Evolutionary conservation across 2,113 vertebrate species (phyloP).

Genomic region (Maccullochella peelii): DNA sequence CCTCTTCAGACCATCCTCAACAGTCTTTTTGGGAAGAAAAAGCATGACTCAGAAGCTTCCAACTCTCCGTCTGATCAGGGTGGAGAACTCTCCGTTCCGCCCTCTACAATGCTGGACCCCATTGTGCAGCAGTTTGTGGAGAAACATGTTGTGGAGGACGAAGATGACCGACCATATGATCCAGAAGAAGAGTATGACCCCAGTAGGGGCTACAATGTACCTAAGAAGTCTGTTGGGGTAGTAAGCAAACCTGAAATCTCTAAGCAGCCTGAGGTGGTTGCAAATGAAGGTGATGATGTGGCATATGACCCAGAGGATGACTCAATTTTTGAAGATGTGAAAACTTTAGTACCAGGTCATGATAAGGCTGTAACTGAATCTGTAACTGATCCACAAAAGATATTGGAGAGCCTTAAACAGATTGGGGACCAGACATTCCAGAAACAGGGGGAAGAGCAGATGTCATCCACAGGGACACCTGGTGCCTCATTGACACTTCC

Average conservation of each 20-base stretch:
- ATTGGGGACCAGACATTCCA: constrained; percentile 90
- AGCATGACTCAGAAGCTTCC: constrained; percentile 85
- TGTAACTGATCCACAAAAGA: constrained; percentile 87
- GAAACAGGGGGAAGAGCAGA: constrained; percentile 88
- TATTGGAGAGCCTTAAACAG: constrained; percentile 91
- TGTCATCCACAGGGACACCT: constrained; percentile 78
- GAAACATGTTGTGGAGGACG: constrained; percentile 88
- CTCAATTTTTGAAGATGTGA: constrained; percentile 95
- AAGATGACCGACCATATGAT: constrained; percentile 94
- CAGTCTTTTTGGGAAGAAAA: constrained; percentile 94
- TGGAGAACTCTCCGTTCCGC: constrained; percentile 72
- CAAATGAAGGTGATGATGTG: constrained; percentile 87
- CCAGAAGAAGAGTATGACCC: constrained; percentile 97
- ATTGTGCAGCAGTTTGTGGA: constrained; percentile 94
- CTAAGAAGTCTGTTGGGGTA: constrained; percentile 73
- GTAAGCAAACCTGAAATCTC: constrained; percentile 68
- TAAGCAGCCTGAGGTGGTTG: constrained; percentile 66
- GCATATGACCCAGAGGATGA: constrained; percentile 98
- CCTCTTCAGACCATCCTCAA: constrained; percentile 97
- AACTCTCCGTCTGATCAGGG: constrained; percentile 83
- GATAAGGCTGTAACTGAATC: constrained; percentile 64
- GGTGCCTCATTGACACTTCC: constrained; percentile 86
- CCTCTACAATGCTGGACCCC: constrained; percentile 88
- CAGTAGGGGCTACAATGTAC: constrained; percentile 81
- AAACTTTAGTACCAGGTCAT: constrained; percentile 85